A percentile compares a stretch with the other conserved stretches of the same genome.
These are phyloP conservation scores for Platyrinchus mystaceus DNA, from an alignment of 2,797 vertebrate species.

Conservation along the genomic window DNA sequence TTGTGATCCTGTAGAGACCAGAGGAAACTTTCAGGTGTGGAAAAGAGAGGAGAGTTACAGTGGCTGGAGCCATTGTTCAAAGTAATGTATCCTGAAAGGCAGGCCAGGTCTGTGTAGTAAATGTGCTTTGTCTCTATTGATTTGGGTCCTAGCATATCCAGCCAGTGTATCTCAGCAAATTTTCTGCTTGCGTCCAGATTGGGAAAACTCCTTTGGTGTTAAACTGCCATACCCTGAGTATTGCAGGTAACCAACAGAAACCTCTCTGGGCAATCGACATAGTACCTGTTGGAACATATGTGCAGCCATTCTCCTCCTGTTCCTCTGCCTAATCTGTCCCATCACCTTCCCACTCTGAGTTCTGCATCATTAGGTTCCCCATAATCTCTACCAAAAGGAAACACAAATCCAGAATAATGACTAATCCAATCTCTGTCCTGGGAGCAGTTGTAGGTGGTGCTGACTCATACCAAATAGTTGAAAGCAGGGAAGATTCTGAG, in stretches of 20 bases:
- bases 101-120: neutral
- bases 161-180: neutral
- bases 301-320: neutral
- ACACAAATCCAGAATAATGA: neutral
- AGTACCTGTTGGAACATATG: accelerated
- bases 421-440: neutral
- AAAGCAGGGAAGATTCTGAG: neutral
- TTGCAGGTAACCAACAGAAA: neutral
- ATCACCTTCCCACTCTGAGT: neutral
- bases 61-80: neutral
- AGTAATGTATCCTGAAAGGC: neutral
- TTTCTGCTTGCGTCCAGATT: neutral
- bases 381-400: neutral
- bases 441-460: neutral
- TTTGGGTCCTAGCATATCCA: neutral
- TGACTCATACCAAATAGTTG: neutral
- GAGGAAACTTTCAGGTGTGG: neutral
- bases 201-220: neutral
- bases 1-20: neutral
- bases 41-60: neutral
- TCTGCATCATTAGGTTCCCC: neutral
- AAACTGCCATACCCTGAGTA: neutral
- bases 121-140: neutral
- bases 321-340: neutral
- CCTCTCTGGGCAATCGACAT: accelerated